Evolutionary conservation across 2,113 vertebrate species (phyloP).

Genomic region (Nansenia antarctica): DNA sequence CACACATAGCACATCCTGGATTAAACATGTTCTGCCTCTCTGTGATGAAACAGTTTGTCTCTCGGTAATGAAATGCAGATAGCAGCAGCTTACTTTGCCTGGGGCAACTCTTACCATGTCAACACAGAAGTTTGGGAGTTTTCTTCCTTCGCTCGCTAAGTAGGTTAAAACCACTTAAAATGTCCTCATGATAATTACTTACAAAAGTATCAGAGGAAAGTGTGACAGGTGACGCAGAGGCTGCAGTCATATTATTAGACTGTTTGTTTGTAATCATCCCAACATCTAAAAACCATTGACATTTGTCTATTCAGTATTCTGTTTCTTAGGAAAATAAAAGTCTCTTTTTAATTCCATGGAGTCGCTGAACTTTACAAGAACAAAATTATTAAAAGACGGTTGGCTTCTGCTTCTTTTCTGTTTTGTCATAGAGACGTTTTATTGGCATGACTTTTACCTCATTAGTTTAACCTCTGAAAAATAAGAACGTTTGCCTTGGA

Average conservation of each 20-base stretch:
- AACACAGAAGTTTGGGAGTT: constrained; percentile 59
- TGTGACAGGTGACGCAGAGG: not conserved
- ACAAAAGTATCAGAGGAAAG: not conserved
- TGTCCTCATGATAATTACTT: constrained; percentile 20
- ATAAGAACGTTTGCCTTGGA: not conserved
- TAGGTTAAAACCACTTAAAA: constrained; percentile 45
- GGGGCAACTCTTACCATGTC: constrained; percentile 46
- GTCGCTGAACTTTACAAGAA: not conserved
- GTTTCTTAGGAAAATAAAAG: not conserved
- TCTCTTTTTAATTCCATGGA: not conserved
- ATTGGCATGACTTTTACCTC: not conserved
- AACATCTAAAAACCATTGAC: not conserved
- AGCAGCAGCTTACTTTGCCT: constrained; percentile 50
- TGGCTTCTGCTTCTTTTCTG: not conserved
- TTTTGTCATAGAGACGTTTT: not conserved
- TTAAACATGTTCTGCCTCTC: constrained; percentile 44
- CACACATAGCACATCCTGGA: constrained; percentile 19
- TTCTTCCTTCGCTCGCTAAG: constrained; percentile 50
- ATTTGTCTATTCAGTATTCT: not conserved
- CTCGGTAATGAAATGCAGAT: constrained; percentile 54
- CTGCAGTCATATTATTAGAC: not conserved
- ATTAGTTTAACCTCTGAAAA: not conserved
- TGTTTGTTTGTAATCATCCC: not conserved
- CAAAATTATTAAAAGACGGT: not conserved
- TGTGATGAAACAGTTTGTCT: constrained; percentile 50